Conservation (phyloP, 2,888 invertebrate genomes). For the Drosophila kanekoi region DNA sequence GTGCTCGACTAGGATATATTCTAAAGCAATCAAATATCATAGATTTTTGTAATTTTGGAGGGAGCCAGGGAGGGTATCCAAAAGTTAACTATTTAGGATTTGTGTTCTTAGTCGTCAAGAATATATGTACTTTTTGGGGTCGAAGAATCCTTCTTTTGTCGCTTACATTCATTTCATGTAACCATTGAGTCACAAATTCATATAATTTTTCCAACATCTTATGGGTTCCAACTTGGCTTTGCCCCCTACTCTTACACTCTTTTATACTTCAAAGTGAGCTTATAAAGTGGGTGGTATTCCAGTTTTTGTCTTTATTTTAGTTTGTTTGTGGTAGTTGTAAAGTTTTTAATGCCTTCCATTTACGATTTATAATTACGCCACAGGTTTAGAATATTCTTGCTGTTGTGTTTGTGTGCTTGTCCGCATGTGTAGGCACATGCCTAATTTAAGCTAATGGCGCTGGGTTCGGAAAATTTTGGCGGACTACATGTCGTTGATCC, state of each 20-base stretch:
- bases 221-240: no score
- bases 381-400: not conserved
- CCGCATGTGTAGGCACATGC: slow-evolving; percentile 5
- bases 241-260: not conserved
- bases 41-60: no score
- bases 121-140: no score
- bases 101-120: no score
- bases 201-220: slow-evolving; percentile 24
- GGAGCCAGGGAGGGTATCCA: no score
- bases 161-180: no score
- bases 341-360: slow-evolving; percentile 35
- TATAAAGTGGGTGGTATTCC: not conserved
- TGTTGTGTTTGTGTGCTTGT: not conserved
- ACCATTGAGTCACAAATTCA: slow-evolving; percentile 23
- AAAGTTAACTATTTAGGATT: no score
- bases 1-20: no score
- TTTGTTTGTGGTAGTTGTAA: slow-evolving; percentile 50
- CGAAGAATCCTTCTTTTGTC: no score
- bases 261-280: not conserved
- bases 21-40: no score
- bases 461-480: slow-evolving; percentile 10
- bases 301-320: slow-evolving; percentile 7
- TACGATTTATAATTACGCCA: slow-evolving; percentile 48
- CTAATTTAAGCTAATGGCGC: slow-evolving; percentile 53
- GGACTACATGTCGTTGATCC: not conserved